Evolutionary conservation across 2,113 vertebrate species (phyloP), one percentile per base, ranked within the genome.

Genomic region (Ranitomeya variabilis): DNA sequence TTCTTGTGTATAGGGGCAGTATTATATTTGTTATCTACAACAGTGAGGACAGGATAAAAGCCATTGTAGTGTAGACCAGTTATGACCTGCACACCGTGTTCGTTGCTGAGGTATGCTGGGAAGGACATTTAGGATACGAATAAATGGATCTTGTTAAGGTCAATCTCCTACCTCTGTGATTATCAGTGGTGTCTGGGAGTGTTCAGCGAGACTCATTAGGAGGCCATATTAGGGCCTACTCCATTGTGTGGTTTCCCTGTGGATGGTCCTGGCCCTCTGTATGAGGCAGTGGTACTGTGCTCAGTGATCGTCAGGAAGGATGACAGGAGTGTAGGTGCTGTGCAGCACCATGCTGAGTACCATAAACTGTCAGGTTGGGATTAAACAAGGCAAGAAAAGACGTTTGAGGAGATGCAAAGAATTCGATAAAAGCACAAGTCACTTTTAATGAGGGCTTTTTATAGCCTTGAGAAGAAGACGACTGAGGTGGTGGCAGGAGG

Each of bases 381-480:
- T 82, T 21, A 60, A 15, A 73, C 69, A 73, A 21, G 59, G 59
- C 5, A 55, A 64, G 54, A 84, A 83, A 52, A 57, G 71, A 16
- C 6, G 14, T 74, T 15, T 73, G 71, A 45, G 71, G 54, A 84
- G 73, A n/a, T 57, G 80, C 60, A 73, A 69, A 78, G 57, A 78
- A 31, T 84, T 52, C 59, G 77, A 84, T 88, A 67, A 83, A 83
- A 51, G 69, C 80, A n/a, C 8, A 6, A 55, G 87, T 77, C 81
- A 69, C 67, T 57, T 84, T 67, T 89, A 88, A 89, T 84, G 81
- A 78, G 80, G 21, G 15, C 87, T 88, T 88, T 83, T 83, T 83
- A 88, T 83, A 83, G 87, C 57, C 13, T 18, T n/a, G 59, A 77
- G 74, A 64, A 59, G 31, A 7, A 15, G 66, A 57, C 51, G 74